phyloP scores from a whole-genome alignment of 2,113 vertebrate genomes.

The Hypomesus transpacificus region DNA sequence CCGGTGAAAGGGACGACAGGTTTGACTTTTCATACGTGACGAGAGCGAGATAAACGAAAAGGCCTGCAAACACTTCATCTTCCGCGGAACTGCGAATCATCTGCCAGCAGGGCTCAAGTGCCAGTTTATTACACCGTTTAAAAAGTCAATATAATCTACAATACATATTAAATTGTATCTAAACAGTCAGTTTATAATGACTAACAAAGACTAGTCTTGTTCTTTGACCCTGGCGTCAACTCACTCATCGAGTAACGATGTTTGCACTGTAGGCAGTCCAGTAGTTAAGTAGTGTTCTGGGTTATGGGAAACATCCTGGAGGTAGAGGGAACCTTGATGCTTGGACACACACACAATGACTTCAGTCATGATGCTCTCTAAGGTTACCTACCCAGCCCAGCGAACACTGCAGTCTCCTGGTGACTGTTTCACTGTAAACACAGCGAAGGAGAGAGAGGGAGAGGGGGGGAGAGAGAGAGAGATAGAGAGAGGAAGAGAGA shows the following conservation, averaged over 20 bases:
- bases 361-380: not conserved
- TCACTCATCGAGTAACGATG: conserved; percentile 34
- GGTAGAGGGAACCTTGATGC: not conserved
- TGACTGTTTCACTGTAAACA: conserved; percentile 27
- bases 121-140: not conserved
- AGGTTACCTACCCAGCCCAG: not conserved
- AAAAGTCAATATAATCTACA: not conserved
- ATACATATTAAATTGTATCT: not conserved
- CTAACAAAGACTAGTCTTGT: conserved; percentile 22
- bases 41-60: not conserved
- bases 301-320: conserved; percentile 27
- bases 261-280: conserved; percentile 39
- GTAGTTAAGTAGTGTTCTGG: conserved; percentile 16
- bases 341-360: not conserved
- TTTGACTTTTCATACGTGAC: not conserved
- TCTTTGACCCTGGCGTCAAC: conserved; percentile 24
- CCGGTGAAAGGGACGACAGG: not conserved
- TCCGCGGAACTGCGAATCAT: not conserved
- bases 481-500: not conserved
- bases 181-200: not conserved
- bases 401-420: not conserved
- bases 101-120: not conserved
- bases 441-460: not conserved
- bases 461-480: not conserved
- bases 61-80: not conserved